Evolutionary conservation across 2,797 vertebrate species (phyloP), one percentile per base, ranked within the genome.

Genomic region (Crotalus adamanteus): DNA sequence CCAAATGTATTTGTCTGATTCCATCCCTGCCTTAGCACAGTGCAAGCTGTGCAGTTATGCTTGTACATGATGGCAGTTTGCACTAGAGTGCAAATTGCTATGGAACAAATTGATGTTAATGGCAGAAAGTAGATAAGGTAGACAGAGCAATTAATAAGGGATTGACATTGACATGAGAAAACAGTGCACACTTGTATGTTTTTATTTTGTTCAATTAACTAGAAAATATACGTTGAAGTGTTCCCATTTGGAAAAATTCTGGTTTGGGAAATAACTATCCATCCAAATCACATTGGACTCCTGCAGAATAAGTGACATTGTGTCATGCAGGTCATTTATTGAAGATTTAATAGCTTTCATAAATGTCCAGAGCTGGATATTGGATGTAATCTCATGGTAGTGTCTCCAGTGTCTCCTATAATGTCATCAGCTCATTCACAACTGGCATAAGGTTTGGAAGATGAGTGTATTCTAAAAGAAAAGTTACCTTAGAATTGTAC

Each of bases 31-130:
- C 73, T 78, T 22, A 42, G 18, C 73, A 42, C 20, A 78, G 37
- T 42, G 18, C 18, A 78, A 78, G 69, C 2, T 42, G 69, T 78
- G 31, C 37, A 42, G 7, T 22, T 78, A 42, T 78, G 8, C 69
- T 42, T 42, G 31, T 1, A 8, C 37, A 42, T 42, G 73, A 42
- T 90, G 53, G 37, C 86, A 87, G 18, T 89, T 93, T 59, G 86
- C 51, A 63, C 13, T 22, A 73, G 26, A 65, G 89, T 28, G 57
- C 53, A 92, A 61, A 47, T 86, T 53, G 83, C 59, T n/a, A 9
- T 92, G 78, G 88, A 26, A 90, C 31, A 86, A n/a, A 31, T 90
- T 65, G 7, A n/a, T 86, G 78, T 83, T 89, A 92, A 59, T 90
- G 83, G 83, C 51, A 90, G 78, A 69, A 69, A 90, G 78, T 51